Evolutionary conservation across 2,888 invertebrate species (phyloP).

Genomic region (Neoaliturus tenellus): DNA sequence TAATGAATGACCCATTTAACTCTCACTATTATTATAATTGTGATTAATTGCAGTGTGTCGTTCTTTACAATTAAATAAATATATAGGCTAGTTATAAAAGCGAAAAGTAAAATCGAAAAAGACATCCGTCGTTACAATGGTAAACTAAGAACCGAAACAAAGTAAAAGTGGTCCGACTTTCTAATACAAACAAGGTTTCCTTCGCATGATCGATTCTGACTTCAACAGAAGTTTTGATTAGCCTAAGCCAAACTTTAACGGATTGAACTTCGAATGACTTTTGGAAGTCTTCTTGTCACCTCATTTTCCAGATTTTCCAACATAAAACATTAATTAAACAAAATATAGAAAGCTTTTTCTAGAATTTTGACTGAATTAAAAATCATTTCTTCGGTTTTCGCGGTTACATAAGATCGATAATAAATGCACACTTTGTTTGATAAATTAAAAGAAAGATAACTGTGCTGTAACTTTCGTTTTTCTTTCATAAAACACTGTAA

Average conservation of each 20-base stretch:
- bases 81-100: no score
- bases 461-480: no score
- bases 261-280: conserved; percentile 33
- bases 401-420: no score
- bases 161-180: not conserved
- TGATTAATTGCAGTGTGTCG: no score
- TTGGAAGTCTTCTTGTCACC: conserved; percentile 17
- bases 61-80: no score
- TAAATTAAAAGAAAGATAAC: no score
- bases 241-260: not conserved
- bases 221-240: not conserved
- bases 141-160: not conserved
- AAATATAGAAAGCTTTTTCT: not conserved
- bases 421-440: no score
- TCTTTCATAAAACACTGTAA: no score
- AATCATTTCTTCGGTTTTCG: no score
- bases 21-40: no score
- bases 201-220: conserved; percentile 32
- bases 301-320: not conserved
- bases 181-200: conserved; percentile 14
- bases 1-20: no score
- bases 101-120: not conserved
- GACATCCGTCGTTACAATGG: not conserved
- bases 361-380: no score
- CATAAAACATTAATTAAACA: not conserved